Base-by-base conservation (phyloP, 2,797 vertebrate species). In the Cheirogaleus major region DNA sequence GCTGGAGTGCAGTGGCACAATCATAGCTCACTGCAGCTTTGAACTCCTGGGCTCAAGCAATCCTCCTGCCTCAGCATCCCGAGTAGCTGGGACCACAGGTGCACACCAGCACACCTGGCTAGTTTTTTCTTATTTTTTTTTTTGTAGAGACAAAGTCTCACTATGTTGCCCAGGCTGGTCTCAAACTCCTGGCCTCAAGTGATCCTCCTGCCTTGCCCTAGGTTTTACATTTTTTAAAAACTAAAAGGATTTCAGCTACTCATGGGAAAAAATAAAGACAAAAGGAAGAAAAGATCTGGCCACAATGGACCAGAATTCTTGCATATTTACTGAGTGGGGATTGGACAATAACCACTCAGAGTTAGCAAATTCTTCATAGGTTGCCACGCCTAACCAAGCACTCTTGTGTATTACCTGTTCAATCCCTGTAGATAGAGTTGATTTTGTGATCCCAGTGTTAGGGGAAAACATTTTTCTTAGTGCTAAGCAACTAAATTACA, bases 401-500 rank as follows among this genome's bases (percentile, higher is more conserved):
- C 22, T 45, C n/a, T 13, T 3, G 2, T 10, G 2, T 41, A 61
- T 50, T 59, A 52, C 38, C 23, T 85, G 22, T 59, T 85, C 13
- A 7, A 48, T 76, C 11, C 20, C 15, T 81, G 1, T 5, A 50
- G 8, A 67, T n/a, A 70, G 5, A 75, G 69, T 0, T 30, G 27
- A 85, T 73, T 63, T 81, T 65, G 43, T 75, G n/a, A 78, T 59
- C 59, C 13, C 45, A 75, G 57, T 63, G 65, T 86, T 32, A 79
- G 30, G 43, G 30, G 9, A 91, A 88, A 72, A 67, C 8, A 72
- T 32, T 75, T 85, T 61, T 83, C 23, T 96, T 41, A 43, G 13
- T 10, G 27, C 80, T 52, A 80, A 86, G 69, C n/a, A 81, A 94
- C 50, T 63, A 73, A 79, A 18, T 63, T 70, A 89, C 30, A 65